A percentile compares a stretch with the other conserved stretches of the same genome.
Conservation (phyloP, 2,797 vertebrate genomes). For the Tokudaia tokunoshimensis region DNA sequence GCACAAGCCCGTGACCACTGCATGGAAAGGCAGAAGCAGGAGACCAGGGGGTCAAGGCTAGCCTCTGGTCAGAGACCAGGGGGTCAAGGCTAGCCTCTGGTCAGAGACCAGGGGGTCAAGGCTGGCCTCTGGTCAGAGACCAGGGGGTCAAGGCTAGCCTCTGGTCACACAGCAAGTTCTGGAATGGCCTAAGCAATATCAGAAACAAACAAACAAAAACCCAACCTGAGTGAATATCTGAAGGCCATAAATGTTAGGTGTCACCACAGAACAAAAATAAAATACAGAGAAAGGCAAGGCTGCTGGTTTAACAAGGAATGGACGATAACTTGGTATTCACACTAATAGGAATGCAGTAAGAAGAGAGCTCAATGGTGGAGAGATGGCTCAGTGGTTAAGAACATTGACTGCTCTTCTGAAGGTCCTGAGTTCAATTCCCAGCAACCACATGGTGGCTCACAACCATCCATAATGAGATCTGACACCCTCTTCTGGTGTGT, state of each 20-base stretch:
- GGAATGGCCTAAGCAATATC: background rate
- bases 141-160: background rate
- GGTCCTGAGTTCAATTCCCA: too few species aligned
- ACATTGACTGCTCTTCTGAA: too few species aligned
- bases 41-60: background rate
- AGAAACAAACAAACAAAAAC: background rate
- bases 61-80: background rate
- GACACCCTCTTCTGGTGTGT: too few species aligned
- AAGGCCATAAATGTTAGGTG: background rate
- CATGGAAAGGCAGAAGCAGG: background rate
- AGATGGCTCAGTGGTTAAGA: too few species aligned
- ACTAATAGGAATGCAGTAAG: background rate
- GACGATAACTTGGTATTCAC: background rate
- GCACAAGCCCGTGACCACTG: background rate
- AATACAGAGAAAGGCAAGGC: background rate
- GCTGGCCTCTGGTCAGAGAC: too few species aligned
- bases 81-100: background rate
- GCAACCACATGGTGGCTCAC: too few species aligned
- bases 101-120: background rate
- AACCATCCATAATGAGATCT: too few species aligned
- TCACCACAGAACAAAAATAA: background rate
- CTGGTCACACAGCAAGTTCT: background rate
- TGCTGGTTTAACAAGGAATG: background rate
- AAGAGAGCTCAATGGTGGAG: background rate
- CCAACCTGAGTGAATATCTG: background rate